A percentile compares a stretch with the other conserved stretches of the same genome.
Evolutionary conservation across 2,888 invertebrate genomes (phyloP).

Genomic region (Amphimallon solstitiale): DNA sequence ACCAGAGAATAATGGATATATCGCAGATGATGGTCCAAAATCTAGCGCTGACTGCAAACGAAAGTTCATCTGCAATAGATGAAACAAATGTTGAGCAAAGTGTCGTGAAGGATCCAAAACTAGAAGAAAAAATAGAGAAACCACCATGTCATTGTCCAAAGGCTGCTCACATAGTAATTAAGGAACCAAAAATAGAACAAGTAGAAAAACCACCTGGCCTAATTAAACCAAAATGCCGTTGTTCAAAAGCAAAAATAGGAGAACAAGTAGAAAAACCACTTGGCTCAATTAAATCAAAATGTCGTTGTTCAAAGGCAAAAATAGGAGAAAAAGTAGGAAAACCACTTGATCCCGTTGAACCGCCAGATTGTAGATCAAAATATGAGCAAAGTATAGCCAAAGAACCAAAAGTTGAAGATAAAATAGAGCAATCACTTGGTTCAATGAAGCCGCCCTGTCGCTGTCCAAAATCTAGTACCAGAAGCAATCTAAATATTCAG

Average conservation of each 20-base stretch:
- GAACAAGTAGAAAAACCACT: too few species aligned
- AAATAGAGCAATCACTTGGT: not conserved
- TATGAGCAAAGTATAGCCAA: too few species aligned
- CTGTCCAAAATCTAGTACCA: not conserved
- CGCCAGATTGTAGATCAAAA: not conserved
- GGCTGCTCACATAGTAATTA: too few species aligned
- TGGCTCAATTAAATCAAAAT: too few species aligned
- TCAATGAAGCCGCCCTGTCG: not conserved
- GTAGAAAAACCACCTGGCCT: too few species aligned
- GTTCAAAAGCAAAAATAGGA: too few species aligned
- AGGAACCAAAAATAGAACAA: too few species aligned
- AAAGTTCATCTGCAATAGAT: not conserved
- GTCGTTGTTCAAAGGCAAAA: too few species aligned
- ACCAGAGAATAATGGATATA: not conserved
- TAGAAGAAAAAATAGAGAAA: too few species aligned
- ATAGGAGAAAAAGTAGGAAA: too few species aligned
- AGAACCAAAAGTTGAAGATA: not conserved
- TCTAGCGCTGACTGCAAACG: not conserved
- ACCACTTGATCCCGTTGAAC: not conserved
- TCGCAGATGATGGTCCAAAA: not conserved
- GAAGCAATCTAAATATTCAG: conserved; percentile 37
- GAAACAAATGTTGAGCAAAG: not conserved
- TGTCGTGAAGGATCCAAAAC: not conserved
- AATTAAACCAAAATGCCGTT: too few species aligned
- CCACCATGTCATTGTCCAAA: too few species aligned